phyloP scores from a whole-genome alignment of 2,113 vertebrate species.

The Girardinichthys multiradiatus region DNA sequence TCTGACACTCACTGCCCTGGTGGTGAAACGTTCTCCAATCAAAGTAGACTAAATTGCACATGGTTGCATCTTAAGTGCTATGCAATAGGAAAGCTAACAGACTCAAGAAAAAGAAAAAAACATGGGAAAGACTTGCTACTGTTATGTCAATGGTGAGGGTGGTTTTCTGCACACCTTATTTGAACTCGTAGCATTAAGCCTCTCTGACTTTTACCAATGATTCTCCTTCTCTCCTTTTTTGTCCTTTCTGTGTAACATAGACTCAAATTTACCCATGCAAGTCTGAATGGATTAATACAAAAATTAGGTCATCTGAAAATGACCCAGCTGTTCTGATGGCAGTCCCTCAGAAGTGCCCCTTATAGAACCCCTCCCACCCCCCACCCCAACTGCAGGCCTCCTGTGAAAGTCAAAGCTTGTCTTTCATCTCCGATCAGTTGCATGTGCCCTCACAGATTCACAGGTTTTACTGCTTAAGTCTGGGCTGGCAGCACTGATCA shows the following conservation, averaged over 20 bases:
- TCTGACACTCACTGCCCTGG: slow-evolving; percentile 50
- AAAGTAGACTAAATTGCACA: slow-evolving; percentile 33
- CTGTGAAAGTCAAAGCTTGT: slow-evolving; percentile 78
- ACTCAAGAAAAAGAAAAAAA: background rate
- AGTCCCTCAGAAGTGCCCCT: slow-evolving; percentile 70
- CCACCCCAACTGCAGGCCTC: slow-evolving; percentile 69
- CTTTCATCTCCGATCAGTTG: slow-evolving; percentile 81
- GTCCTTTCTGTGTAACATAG: slow-evolving; percentile 35
- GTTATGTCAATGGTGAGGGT: slow-evolving; percentile 29
- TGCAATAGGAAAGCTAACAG: background rate
- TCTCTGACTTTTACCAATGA: slow-evolving; percentile 45
- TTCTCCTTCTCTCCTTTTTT: slow-evolving; percentile 35
- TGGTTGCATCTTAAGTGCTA: background rate
- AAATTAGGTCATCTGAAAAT: slow-evolving; percentile 74
- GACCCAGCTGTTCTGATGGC: slow-evolving; percentile 76
- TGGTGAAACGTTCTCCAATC: slow-evolving; percentile 45
- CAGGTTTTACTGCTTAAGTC: slow-evolving; percentile 80
- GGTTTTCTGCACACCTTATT: slow-evolving; percentile 55
- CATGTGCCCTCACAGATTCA: slow-evolving; percentile 80
- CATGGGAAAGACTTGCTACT: slow-evolving; percentile 27
- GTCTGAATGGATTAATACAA: slow-evolving; percentile 65
- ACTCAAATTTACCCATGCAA: slow-evolving; percentile 56
- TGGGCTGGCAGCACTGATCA: slow-evolving; percentile 75
- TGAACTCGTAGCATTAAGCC: slow-evolving; percentile 60
- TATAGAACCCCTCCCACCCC: no score